phyloP scores from a whole-genome alignment of 2,113 vertebrate genomes.

The Okapia johnstoni region DNA sequence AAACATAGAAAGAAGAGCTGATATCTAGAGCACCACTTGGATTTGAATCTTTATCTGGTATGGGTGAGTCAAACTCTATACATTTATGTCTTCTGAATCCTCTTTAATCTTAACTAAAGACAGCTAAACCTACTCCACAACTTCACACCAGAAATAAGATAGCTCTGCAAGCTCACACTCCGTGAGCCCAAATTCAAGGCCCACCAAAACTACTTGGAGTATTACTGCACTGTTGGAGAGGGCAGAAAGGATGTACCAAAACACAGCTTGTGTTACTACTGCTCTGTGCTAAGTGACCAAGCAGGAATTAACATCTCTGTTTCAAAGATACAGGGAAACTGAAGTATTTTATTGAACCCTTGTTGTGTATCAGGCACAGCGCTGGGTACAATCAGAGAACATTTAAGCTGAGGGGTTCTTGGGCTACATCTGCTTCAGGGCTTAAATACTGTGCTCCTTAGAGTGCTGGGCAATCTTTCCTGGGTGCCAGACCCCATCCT shows the following conservation, averaged over 20 bases:
- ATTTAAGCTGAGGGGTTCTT: background rate
- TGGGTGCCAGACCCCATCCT: background rate
- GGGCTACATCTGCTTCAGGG: background rate
- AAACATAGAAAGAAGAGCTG: background rate
- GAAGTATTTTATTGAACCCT: background rate
- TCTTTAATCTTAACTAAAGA: background rate
- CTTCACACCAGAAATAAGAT: background rate
- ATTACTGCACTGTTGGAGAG: rapidly evolving
- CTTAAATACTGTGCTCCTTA: background rate
- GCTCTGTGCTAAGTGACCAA: background rate
- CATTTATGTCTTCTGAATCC: background rate
- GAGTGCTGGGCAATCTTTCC: background rate
- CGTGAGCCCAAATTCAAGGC: background rate
- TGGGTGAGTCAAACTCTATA: background rate
- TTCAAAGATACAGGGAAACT: background rate
- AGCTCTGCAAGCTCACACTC: background rate
- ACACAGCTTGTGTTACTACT: background rate
- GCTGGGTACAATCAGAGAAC: background rate
- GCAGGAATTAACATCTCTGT: background rate
- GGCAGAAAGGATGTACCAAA: background rate
- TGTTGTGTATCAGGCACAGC: background rate
- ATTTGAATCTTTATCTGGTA: background rate
- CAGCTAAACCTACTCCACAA: background rate
- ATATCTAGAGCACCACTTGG: background rate
- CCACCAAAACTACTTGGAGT: background rate